phyloP scores from a whole-genome alignment of 2,888 invertebrate genomes.

The Aspidiotus rigidus region DNA sequence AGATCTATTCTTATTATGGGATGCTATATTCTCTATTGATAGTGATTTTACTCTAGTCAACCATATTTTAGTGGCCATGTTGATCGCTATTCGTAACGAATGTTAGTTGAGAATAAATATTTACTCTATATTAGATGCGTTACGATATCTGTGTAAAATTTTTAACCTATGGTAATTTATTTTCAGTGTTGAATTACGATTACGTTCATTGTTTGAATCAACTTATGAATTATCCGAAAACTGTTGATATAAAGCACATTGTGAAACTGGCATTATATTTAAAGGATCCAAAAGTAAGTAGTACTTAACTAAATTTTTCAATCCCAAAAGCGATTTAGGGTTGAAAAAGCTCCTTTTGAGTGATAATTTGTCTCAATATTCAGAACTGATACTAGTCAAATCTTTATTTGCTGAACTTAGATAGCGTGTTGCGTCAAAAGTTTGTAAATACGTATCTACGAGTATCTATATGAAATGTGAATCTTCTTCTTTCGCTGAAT shows the following conservation, averaged over 20 bases:
- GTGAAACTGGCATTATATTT: conserved; percentile 53
- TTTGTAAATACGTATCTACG: too few species aligned
- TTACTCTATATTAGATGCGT: too few species aligned
- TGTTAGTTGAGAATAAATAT: conserved; percentile 49
- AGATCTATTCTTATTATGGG: conserved; percentile 70
- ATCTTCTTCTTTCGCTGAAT: too few species aligned
- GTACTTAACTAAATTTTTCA: not conserved
- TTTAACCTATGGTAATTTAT: not conserved
- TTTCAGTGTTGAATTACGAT: conserved; percentile 53
- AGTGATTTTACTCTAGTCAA: conserved; percentile 49
- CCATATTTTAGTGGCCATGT: conserved; percentile 66
- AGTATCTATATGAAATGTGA: too few species aligned
- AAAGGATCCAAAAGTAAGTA: conserved; percentile 42
- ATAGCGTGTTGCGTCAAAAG: too few species aligned
- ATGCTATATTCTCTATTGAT: conserved; percentile 68
- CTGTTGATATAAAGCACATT: conserved; percentile 54
- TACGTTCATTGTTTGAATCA: conserved; percentile 56
- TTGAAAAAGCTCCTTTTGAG: too few species aligned
- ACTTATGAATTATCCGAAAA: conserved; percentile 59
- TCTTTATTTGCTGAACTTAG: too few species aligned
- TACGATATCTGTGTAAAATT: too few species aligned
- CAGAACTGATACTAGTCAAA: too few species aligned
- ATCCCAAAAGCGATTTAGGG: too few species aligned
- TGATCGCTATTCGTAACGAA: conserved; percentile 59
- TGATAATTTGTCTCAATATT: too few species aligned